These are phyloP conservation scores for Perca flavescens DNA, from an alignment of 2,113 vertebrate species.

Conservation along the genomic window DNA sequence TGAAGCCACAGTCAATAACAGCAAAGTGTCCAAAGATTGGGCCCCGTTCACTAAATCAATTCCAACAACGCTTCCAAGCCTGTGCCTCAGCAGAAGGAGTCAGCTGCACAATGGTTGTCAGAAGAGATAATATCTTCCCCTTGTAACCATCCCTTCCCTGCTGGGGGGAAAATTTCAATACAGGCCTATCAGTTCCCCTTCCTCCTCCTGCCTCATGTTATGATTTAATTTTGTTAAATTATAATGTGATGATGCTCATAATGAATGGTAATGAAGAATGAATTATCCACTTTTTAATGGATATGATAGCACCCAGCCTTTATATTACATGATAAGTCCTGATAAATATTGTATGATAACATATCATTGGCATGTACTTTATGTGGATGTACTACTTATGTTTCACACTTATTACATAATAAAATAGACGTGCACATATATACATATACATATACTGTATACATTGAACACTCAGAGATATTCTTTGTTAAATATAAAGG, in stretches of 20 bases:
- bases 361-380: slow-evolving; percentile 23
- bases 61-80: slow-evolving; percentile 68
- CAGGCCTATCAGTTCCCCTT: slow-evolving; percentile 45
- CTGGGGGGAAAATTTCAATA: slow-evolving; percentile 45
- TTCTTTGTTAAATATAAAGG: background rate
- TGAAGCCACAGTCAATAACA: slow-evolving; percentile 75
- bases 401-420: slow-evolving; percentile 1
- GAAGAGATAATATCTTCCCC: slow-evolving; percentile 67
- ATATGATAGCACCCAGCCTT: slow-evolving; percentile 23
- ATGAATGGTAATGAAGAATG: slow-evolving; percentile 60
- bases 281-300: slow-evolving; percentile 58
- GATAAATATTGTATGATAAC: slow-evolving; percentile 32
- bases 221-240: slow-evolving; percentile 65
- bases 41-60: slow-evolving; percentile 77
- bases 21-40: slow-evolving; percentile 79
- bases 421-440: slow-evolving; percentile 1
- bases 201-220: slow-evolving; percentile 44
- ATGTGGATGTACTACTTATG: background rate
- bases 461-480: slow-evolving; percentile 4
- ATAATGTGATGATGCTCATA: slow-evolving; percentile 55
- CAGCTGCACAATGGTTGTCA: slow-evolving; percentile 60
- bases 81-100: slow-evolving; percentile 57
- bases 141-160: slow-evolving; percentile 52
- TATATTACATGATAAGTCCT: slow-evolving; percentile 35
- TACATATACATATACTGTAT: background rate